Evolutionary conservation across 2,797 vertebrate species (phyloP).

Genomic region (Thalassophryne amazonica): DNA sequence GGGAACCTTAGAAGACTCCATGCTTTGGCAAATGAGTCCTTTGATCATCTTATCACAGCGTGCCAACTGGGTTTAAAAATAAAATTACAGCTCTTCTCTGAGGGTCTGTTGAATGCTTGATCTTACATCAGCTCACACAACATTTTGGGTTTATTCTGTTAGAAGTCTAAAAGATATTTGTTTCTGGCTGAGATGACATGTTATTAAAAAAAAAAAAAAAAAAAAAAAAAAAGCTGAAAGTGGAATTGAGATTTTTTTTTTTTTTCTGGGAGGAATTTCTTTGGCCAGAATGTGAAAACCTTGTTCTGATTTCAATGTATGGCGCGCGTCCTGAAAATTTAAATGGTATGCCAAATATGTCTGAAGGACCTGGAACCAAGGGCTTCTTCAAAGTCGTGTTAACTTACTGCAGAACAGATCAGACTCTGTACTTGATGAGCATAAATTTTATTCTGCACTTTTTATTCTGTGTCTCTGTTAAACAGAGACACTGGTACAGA

Average conservation of each 20-base stretch:
- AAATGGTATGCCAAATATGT: constrained; percentile 22
- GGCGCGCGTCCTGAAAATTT: constrained; percentile 3
- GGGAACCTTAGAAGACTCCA: constrained; percentile 11
- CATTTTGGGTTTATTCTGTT: constrained; percentile 36
- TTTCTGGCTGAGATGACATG: constrained; percentile 11
- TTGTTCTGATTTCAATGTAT: constrained; percentile 19
- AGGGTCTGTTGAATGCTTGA: constrained; percentile 35
- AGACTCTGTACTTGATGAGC: too few relatives aligned
- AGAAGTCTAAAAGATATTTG: constrained; percentile 17
- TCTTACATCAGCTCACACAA: constrained; percentile 32
- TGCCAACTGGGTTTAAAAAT: constrained; percentile 37
- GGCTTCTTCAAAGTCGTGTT: constrained; percentile 16
- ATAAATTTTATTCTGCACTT: too few relatives aligned
- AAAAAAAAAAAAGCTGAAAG: constrained; percentile 14
- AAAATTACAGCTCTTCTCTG: constrained; percentile 33
- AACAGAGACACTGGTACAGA: too few relatives aligned
- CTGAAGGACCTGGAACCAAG: constrained; percentile 16
- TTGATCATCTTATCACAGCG: constrained; percentile 43
- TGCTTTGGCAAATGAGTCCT: constrained; percentile 42
- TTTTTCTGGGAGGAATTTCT: constrained; percentile 15
- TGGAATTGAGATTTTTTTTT: constrained; percentile 19
- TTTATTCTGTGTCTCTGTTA: too few relatives aligned
- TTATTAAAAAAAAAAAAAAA: too few relatives aligned
- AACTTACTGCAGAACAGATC: constrained; percentile 15
- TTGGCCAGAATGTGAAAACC: constrained; percentile 14